phyloP scores from a whole-genome alignment of 2,888 invertebrate species.

The Aplocera efformata region DNA sequence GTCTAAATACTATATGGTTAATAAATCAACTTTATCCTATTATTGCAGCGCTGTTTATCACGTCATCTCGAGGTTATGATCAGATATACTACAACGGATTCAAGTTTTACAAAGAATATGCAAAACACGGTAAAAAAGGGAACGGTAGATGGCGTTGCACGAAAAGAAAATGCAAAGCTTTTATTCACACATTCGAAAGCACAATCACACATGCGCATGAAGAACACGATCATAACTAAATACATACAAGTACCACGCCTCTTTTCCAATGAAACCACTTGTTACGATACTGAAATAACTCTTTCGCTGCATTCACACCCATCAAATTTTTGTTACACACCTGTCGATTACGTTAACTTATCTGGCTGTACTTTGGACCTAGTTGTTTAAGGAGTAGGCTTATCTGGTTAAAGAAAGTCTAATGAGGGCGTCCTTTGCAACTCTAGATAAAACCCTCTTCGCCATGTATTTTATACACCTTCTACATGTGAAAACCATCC shows the following conservation, averaged over 20 bases:
- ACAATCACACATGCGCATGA: constrained; percentile 18
- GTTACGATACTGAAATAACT: too few relatives aligned
- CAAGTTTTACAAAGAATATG: constrained; percentile 37
- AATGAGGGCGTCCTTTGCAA: too few relatives aligned
- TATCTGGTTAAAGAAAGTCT: too few relatives aligned
- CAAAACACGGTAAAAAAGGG: constrained; percentile 7
- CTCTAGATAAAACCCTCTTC: too few relatives aligned
- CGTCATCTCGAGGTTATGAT: constrained; percentile 30
- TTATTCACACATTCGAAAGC: constrained; percentile 20
- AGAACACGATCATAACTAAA: constrained; percentile 13
- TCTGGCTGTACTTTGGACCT: too few relatives aligned
- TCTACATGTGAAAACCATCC: too few relatives aligned
- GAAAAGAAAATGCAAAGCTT: constrained; percentile 26
- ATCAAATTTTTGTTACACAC: too few relatives aligned
- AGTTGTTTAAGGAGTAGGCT: too few relatives aligned
- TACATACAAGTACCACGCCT: too few relatives aligned
- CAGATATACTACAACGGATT: constrained; percentile 35
- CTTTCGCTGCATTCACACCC: too few relatives aligned
- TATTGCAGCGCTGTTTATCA: constrained; percentile 34
- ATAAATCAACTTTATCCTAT: not conserved
- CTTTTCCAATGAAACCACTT: constrained; percentile 4
- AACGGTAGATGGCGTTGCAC: constrained; percentile 28
- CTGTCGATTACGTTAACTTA: too few relatives aligned
- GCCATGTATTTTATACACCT: too few relatives aligned
- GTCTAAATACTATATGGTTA: not conserved